Evolutionary conservation across 2,888 invertebrate species (phyloP).

Genomic region (Perithous albicinctus): DNA sequence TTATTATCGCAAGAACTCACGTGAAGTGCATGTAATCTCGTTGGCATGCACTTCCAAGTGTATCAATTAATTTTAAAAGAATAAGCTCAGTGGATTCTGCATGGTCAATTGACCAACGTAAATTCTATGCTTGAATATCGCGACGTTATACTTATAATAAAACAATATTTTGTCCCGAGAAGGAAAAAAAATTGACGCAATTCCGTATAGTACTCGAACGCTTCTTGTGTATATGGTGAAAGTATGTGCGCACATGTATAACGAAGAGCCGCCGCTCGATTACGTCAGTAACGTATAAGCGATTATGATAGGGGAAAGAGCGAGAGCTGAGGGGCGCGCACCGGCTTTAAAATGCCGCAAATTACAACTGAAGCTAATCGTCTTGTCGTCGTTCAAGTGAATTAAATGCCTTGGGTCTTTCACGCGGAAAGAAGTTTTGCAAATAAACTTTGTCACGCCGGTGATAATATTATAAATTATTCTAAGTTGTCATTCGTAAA

Average conservation of each 20-base stretch:
- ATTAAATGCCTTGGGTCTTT: neutral
- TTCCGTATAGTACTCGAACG: conserved; percentile 27
- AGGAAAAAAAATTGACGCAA: conserved; percentile 50
- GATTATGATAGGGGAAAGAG: conserved; percentile 47
- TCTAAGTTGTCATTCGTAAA: too few species aligned
- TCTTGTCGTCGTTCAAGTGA: conserved; percentile 17
- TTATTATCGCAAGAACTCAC: neutral
- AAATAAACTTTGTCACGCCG: conserved; percentile 9
- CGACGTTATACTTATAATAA: conserved; percentile 23
- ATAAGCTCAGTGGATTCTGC: neutral
- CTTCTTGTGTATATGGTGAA: conserved; percentile 62
- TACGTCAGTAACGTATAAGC: conserved; percentile 54
- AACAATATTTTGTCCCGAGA: too few species aligned
- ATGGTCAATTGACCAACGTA: conserved; percentile 16
- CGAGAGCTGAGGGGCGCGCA: neutral
- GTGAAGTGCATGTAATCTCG: conserved; percentile 11
- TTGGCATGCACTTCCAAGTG: neutral
- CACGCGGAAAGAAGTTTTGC: conserved; percentile 41
- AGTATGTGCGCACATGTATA: conserved; percentile 50
- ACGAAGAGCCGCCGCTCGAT: conserved; percentile 64
- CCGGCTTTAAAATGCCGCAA: conserved; percentile 47
- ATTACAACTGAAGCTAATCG: conserved; percentile 50
- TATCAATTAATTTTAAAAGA: neutral
- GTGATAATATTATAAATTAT: too few species aligned
- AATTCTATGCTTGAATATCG: conserved; percentile 4